A percentile compares a stretch with the other conserved stretches of the same genome.
These are phyloP conservation scores for Nothura maculosa DNA, from an alignment of 2,797 vertebrate genomes.

Conservation along the genomic window DNA sequence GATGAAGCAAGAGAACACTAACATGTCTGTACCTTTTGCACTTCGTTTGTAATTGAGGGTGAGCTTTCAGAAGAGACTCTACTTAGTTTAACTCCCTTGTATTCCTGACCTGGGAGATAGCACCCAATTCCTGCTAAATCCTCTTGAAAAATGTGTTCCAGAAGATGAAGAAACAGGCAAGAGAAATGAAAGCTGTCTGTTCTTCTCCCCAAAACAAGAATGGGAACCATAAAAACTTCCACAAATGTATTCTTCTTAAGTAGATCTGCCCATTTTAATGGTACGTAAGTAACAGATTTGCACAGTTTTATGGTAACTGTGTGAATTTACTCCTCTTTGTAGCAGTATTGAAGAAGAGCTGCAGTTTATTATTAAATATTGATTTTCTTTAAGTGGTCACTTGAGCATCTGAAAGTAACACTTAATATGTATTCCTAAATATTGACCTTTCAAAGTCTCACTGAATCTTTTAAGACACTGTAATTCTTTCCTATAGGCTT, in stretches of 20 bases:
- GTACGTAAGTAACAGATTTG: background rate
- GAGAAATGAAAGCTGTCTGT: background rate
- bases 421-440: background rate
- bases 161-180: background rate
- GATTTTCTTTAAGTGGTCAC: background rate
- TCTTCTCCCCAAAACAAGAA: background rate
- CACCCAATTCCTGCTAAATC: background rate
- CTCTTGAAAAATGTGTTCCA: background rate
- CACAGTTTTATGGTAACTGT: background rate
- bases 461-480: background rate
- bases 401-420: conserved; percentile 6
- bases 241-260: background rate
- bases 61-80: background rate
- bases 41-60: background rate
- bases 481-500: background rate
- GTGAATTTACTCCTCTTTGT: background rate
- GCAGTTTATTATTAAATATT: background rate
- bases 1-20: background rate
- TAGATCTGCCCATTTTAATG: background rate
- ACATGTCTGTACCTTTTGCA: background rate
- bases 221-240: background rate
- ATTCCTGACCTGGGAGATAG: background rate
- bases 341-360: background rate
- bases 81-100: background rate
- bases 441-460: background rate